phyloP scores from a whole-genome alignment of 2,113 vertebrate genomes.

The Gnathonemus echidnorhynchus region DNA sequence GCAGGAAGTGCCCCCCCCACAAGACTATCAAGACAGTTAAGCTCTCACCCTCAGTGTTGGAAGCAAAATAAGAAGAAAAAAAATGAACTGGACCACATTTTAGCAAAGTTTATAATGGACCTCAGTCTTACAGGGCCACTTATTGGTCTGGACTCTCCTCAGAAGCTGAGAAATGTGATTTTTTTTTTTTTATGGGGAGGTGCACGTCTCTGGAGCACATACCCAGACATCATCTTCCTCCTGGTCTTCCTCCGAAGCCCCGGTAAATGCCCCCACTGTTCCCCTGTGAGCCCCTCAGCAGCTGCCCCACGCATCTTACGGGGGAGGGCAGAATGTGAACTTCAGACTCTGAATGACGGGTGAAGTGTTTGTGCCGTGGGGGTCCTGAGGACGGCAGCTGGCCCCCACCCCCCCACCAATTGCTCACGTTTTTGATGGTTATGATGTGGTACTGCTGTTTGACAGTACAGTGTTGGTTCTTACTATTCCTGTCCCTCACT shows the following conservation, averaged over 20 bases:
- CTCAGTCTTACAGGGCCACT: slow-evolving; percentile 41
- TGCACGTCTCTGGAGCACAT: background rate
- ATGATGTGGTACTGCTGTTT: slow-evolving; percentile 26
- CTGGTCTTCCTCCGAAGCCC: background rate
- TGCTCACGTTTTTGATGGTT: slow-evolving; percentile 18
- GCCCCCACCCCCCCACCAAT: background rate
- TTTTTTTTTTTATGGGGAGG: background rate
- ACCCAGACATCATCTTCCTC: background rate
- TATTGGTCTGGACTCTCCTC: slow-evolving; percentile 31
- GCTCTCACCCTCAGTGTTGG: slow-evolving; percentile 23
- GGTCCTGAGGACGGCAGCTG: slow-evolving; percentile 3
- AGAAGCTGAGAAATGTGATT: slow-evolving; percentile 23
- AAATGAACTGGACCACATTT: slow-evolving; percentile 42
- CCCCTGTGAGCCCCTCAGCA: slow-evolving; percentile 4
- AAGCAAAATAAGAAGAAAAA: slow-evolving; percentile 31
- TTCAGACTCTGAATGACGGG: slow-evolving; percentile 16
- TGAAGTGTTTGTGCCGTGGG: slow-evolving; percentile 1
- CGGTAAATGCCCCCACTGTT: background rate
- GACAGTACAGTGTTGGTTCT: slow-evolving; percentile 9
- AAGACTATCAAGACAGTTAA: slow-evolving; percentile 35
- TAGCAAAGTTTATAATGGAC: slow-evolving; percentile 51
- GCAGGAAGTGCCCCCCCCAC: slow-evolving; percentile 18
- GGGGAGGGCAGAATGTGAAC: slow-evolving; percentile 38
- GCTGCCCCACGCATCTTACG: slow-evolving; percentile 24
- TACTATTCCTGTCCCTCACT: slow-evolving; percentile 36